Evolutionary conservation across 2,797 vertebrate genomes (phyloP).

Genomic region (Cirrhinus mrigala): DNA sequence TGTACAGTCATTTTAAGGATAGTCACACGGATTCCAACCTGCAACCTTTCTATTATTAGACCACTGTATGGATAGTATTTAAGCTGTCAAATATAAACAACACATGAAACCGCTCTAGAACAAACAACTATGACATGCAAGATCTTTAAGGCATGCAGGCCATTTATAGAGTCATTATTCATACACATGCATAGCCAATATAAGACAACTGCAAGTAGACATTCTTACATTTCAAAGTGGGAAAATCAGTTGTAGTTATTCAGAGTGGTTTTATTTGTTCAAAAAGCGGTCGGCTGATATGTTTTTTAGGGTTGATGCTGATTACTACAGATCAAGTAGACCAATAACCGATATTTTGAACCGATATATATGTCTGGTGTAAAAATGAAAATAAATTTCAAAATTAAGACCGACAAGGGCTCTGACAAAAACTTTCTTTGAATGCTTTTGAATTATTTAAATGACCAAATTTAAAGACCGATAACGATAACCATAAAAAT

Average conservation of each 20-base stretch:
- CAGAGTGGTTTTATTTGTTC: background rate
- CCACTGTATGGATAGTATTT: background rate
- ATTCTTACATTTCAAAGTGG: constrained; percentile 10
- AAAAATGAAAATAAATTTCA: too few relatives aligned
- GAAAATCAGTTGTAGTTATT: background rate
- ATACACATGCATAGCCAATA: background rate
- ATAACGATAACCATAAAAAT: too few relatives aligned
- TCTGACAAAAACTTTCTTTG: too few relatives aligned
- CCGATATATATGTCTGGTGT: too few relatives aligned
- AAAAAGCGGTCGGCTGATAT: too few relatives aligned
- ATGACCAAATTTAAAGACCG: too few relatives aligned
- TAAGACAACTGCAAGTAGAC: background rate
- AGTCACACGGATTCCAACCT: background rate
- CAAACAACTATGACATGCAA: constrained; percentile 5
- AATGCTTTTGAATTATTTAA: too few relatives aligned
- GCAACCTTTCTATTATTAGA: background rate
- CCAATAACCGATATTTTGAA: too few relatives aligned
- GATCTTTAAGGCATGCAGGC: constrained; percentile 23
- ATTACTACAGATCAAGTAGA: too few relatives aligned
- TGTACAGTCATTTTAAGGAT: background rate
- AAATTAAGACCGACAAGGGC: too few relatives aligned
- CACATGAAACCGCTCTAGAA: background rate
- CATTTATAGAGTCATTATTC: constrained; percentile 7
- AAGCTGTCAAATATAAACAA: background rate
- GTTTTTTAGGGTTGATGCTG: too few relatives aligned